These are phyloP conservation scores for Daktulosphaira vitifoliae DNA, from an alignment of 1,140 invertebrate genomes.

Conservation along the genomic window DNA sequence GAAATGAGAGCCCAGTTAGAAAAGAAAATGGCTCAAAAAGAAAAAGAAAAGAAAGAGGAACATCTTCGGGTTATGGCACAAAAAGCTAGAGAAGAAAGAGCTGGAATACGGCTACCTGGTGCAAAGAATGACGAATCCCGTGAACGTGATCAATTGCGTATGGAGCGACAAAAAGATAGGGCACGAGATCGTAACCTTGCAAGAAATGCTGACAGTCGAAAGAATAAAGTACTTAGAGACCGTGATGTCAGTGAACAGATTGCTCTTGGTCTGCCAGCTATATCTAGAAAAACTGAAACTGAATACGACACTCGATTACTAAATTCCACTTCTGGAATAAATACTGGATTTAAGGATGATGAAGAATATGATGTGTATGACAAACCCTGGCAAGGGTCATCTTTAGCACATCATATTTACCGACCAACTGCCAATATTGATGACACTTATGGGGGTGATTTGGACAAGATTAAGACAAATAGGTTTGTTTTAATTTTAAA, in stretches of 20 bases:
- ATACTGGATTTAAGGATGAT: constrained; percentile 93
- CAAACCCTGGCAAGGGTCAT: constrained; percentile 82
- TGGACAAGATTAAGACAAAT: constrained; percentile 79
- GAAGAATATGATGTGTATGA: constrained; percentile 98
- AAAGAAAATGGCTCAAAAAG: constrained; percentile 92
- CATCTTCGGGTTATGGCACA: constrained; percentile 85
- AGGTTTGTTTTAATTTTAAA: constrained; percentile 47
- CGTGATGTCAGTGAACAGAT: constrained; percentile 98
- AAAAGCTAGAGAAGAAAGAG: constrained; percentile 88
- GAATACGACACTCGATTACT: constrained; percentile 95
- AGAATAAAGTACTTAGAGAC: constrained; percentile 79
- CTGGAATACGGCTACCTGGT: constrained; percentile 59
- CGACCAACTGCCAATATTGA: constrained; percentile 81
- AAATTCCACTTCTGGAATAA: constrained; percentile 91
- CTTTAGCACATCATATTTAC: constrained; percentile 83
- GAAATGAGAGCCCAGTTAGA: constrained; percentile 93
- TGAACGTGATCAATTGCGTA: constrained; percentile 81
- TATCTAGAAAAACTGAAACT: constrained; percentile 61
- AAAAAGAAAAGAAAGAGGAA: constrained; percentile 98
- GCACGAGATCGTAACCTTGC: constrained; percentile 87
- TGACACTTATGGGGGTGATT: constrained; percentile 82
- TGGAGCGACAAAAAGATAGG: constrained; percentile 83
- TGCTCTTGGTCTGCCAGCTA: constrained; percentile 89
- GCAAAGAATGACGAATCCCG: constrained; percentile 61
- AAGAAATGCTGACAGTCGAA: constrained; percentile 60